These are phyloP conservation scores for Octodon degus DNA, from an alignment of 2,113 vertebrate genomes.

Conservation along the genomic window DNA sequence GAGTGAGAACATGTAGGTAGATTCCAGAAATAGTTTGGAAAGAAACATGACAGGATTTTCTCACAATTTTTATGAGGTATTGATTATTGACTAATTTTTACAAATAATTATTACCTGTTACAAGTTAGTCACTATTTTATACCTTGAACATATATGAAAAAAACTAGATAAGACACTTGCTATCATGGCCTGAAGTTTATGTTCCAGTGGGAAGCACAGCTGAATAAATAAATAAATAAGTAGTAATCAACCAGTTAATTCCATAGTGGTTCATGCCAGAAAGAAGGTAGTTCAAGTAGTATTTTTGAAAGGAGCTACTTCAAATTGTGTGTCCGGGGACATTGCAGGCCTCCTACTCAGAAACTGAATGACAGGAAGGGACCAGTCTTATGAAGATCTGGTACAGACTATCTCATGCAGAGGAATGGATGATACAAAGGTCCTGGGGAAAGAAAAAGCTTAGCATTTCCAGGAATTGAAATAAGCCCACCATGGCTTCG, in stretches of 20 bases:
- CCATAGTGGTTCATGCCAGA: background rate
- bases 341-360: background rate
- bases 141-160: background rate
- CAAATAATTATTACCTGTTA: background rate
- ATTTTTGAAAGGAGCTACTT: background rate
- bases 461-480: background rate
- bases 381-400: too few species aligned
- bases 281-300: background rate
- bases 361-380: background rate
- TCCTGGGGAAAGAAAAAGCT: background rate
- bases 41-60: constrained; percentile 7
- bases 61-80: background rate
- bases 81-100: constrained; percentile 9
- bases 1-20: background rate
- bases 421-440: background rate
- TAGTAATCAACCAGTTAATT: background rate
- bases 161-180: background rate
- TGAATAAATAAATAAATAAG: background rate
- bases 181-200: background rate
- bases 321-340: background rate
- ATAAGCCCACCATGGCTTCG: background rate
- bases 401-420: background rate
- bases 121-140: constrained; percentile 1
- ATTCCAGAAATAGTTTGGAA: background rate
- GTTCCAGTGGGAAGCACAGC: background rate